phyloP scores from a whole-genome alignment of 2,888 invertebrate genomes.

The Hypolimnas misippus region DNA sequence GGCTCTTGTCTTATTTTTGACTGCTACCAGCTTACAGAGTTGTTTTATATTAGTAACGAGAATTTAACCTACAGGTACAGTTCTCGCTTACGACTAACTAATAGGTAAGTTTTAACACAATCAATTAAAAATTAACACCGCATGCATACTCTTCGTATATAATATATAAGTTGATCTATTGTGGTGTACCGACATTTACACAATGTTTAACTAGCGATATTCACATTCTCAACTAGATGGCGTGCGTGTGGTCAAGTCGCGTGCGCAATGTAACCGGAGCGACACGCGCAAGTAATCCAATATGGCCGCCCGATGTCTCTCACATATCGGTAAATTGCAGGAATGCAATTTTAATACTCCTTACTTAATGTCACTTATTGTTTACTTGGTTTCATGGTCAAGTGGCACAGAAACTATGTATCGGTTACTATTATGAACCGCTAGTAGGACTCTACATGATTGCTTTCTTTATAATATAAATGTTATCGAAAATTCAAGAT shows the following conservation, averaged over 20 bases:
- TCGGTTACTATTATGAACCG: slow-evolving; percentile 29
- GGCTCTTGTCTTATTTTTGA: too few relatives aligned
- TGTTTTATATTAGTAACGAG: too few relatives aligned
- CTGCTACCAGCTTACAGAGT: too few relatives aligned
- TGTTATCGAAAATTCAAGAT: too few relatives aligned
- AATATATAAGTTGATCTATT: slow-evolving; percentile 24
- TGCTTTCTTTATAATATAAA: too few relatives aligned
- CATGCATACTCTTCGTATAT: background rate
- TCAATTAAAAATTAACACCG: background rate
- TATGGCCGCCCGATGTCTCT: slow-evolving; percentile 75
- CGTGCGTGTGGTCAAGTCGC: slow-evolving; percentile 82
- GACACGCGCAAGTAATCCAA: slow-evolving; percentile 82
- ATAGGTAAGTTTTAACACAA: too few relatives aligned
- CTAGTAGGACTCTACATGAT: background rate
- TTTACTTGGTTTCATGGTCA: slow-evolving; percentile 72
- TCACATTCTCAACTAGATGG: slow-evolving; percentile 69
- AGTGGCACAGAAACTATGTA: slow-evolving; percentile 60
- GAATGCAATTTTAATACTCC: slow-evolving; percentile 81
- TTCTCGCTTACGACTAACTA: too few relatives aligned
- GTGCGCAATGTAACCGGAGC: slow-evolving; percentile 81
- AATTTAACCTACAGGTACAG: too few relatives aligned
- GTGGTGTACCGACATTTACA: slow-evolving; percentile 38
- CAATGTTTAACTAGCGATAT: slow-evolving; percentile 56
- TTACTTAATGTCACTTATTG: slow-evolving; percentile 80
- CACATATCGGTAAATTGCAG: slow-evolving; percentile 76